phyloP scores from a whole-genome alignment of 2,888 invertebrate species.

The Cotesia congregata region DNA sequence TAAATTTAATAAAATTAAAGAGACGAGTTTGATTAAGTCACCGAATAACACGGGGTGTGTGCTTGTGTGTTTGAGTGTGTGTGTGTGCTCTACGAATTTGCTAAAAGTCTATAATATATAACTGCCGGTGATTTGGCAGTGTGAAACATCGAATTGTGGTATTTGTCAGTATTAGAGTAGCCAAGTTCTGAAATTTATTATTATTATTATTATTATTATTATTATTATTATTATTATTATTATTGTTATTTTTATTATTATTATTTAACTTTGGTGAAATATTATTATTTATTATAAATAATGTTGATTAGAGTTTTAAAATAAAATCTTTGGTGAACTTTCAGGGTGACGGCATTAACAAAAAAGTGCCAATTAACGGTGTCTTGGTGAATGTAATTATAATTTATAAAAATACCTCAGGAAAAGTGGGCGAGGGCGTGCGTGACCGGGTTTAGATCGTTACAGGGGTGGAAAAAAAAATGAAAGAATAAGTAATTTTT shows the following conservation, averaged over 20 bases:
- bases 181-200: not conserved
- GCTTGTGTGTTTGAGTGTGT: slow-evolving; percentile 36
- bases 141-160: slow-evolving; percentile 35
- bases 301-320: not conserved
- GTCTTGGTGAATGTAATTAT: slow-evolving; percentile 29
- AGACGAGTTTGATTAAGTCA: not conserved
- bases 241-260: not conserved
- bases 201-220: not conserved
- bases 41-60: slow-evolving; percentile 1
- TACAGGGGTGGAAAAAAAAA: slow-evolving; percentile 35
- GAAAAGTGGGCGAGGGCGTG: slow-evolving; percentile 39
- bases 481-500: not conserved
- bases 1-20: not conserved
- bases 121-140: slow-evolving; percentile 41
- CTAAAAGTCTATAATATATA: slow-evolving; percentile 14
- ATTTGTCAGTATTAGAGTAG: slow-evolving; percentile 7
- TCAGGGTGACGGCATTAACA: slow-evolving; percentile 1
- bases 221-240: not conserved
- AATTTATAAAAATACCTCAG: slow-evolving; percentile 26
- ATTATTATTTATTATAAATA: not conserved
- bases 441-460: slow-evolving; percentile 37
- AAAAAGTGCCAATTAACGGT: slow-evolving; percentile 42
- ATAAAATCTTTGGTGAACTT: not conserved
- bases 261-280: not conserved
- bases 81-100: slow-evolving; percentile 21